These are phyloP conservation scores for Actenoides lindsayi DNA, from an alignment of 2,113 vertebrate genomes.

Conservation along the genomic window DNA sequence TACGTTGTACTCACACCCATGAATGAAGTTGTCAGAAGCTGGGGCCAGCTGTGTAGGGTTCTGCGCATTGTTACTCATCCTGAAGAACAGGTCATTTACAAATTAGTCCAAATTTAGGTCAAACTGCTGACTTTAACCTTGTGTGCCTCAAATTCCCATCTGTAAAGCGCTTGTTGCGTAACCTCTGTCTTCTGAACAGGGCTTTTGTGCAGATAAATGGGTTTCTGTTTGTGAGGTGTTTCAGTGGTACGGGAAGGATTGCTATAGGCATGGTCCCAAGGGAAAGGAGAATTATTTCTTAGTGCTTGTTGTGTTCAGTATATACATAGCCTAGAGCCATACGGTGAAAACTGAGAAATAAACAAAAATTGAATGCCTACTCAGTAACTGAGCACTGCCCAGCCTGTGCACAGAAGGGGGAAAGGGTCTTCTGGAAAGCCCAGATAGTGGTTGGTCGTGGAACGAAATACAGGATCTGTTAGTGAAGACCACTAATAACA, in stretches of 20 bases:
- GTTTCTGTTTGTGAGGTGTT: background rate
- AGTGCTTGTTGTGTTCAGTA: background rate
- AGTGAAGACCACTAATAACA: background rate
- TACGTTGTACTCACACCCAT: background rate
- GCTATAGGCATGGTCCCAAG: background rate
- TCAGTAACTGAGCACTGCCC: background rate
- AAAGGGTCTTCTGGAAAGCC: background rate
- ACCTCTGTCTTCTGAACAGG: background rate
- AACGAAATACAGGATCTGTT: rapidly evolving
- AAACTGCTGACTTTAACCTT: background rate
- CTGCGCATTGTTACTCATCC: rapidly evolving
- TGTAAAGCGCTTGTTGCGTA: background rate
- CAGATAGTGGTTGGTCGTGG: background rate
- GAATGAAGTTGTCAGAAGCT: background rate
- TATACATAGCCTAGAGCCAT: background rate
- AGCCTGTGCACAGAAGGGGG: background rate
- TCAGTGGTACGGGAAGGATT: background rate
- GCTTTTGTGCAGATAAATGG: background rate
- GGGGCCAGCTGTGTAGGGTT: background rate
- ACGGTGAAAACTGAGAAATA: background rate
- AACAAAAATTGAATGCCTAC: background rate
- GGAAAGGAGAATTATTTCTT: background rate
- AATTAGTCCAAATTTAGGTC: background rate
- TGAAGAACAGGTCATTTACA: background rate
- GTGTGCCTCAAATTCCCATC: background rate